phyloP scores from a whole-genome alignment of 2,797 vertebrate genomes.

The Danionella dracula region DNA sequence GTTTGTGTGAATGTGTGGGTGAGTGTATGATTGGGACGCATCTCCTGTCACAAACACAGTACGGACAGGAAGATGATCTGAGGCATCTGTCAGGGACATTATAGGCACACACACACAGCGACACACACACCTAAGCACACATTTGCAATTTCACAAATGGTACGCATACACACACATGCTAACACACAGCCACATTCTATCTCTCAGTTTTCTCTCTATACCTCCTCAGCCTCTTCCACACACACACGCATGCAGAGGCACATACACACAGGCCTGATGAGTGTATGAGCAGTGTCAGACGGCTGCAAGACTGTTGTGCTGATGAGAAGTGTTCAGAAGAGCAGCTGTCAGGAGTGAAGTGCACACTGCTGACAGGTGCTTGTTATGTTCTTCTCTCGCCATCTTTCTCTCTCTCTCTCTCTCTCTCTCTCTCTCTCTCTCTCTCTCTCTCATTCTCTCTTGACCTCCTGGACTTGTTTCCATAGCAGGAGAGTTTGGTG shows the following conservation, averaged over 20 bases:
- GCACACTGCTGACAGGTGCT: conserved; percentile 85
- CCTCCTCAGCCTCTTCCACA: conserved; percentile 47
- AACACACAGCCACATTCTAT: too few species aligned
- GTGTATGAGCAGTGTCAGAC: conserved; percentile 67
- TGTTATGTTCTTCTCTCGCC: conserved; percentile 63
- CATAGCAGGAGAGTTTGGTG: neutral
- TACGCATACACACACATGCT: conserved; percentile 53
- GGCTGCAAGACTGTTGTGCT: conserved; percentile 18
- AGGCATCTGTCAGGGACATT: conserved; percentile 63
- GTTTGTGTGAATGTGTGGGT: conserved; percentile 68
- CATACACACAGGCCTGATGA: conserved; percentile 61
- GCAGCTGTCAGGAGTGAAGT: conserved; percentile 78
- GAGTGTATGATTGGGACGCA: conserved; percentile 94
- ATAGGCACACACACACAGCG: conserved; percentile 11
- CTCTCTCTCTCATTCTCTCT: conserved; percentile 47
- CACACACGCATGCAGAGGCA: too few species aligned
- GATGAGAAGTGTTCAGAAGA: conserved; percentile 76
- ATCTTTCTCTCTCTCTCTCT: conserved; percentile 49
- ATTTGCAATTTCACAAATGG: too few species aligned
- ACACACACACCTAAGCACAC: conserved; percentile 26
- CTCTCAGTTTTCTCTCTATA: too few species aligned
- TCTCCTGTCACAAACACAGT: conserved; percentile 91
- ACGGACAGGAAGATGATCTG: conserved; percentile 85
- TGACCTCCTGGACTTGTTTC: conserved; percentile 17
- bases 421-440: conserved; percentile 49